phyloP scores from a whole-genome alignment of 2,797 vertebrate species.

The Lindbergichthys nudifrons region DNA sequence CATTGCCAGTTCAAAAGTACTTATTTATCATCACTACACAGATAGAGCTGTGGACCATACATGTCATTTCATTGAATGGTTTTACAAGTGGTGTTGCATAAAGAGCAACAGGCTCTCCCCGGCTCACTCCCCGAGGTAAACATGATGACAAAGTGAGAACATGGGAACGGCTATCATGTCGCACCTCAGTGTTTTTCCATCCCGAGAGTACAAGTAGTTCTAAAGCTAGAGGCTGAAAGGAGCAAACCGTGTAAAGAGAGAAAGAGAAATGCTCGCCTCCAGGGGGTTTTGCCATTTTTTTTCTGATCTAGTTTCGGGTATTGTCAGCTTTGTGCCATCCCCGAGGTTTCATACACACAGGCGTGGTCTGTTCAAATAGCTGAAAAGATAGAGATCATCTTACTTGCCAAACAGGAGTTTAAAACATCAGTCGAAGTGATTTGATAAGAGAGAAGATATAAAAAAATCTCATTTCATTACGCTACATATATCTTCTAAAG shows the following conservation, averaged over 20 bases:
- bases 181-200: conserved; percentile 1
- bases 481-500: too few species aligned
- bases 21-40: conserved; percentile 3
- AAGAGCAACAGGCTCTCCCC: conserved; percentile 18
- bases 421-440: neutral
- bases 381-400: conserved; percentile 30
- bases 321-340: conserved; percentile 43
- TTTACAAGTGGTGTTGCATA: conserved; percentile 17
- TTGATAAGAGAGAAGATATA: neutral
- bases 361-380: conserved; percentile 63
- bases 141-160: conserved; percentile 36
- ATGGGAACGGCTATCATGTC: conserved; percentile 17
- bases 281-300: conserved; percentile 31
- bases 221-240: conserved; percentile 17
- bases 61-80: conserved; percentile 2
- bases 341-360: conserved; percentile 51
- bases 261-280: conserved; percentile 35
- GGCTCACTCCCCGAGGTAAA: conserved; percentile 47
- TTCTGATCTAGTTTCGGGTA: conserved; percentile 51
- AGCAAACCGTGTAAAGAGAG: conserved; percentile 23
- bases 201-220: conserved; percentile 22
- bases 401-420: conserved; percentile 36
- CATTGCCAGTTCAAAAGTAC: conserved; percentile 5
- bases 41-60: neutral
- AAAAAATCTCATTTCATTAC: neutral